These are phyloP conservation scores for Chorisops tibialis DNA, from an alignment of 2,888 invertebrate species.

Conservation along the genomic window DNA sequence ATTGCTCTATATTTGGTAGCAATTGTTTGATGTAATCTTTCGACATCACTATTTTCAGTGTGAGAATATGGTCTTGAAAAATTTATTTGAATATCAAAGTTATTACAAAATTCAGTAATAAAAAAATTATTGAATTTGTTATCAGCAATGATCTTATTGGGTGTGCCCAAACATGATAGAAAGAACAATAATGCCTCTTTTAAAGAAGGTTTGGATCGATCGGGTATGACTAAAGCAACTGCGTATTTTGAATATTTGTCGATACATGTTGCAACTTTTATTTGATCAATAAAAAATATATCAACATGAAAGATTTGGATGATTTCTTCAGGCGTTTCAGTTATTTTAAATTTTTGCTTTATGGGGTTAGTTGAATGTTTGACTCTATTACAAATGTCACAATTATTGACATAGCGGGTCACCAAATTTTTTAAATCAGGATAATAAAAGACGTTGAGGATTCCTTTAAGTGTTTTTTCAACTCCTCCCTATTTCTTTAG, in stretches of 20 bases:
- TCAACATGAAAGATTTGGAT: not conserved
- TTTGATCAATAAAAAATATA: no score
- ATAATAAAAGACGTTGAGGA: no score
- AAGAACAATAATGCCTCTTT: constrained; percentile 6
- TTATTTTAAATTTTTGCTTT: no score
- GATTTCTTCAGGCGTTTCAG: constrained; percentile 1
- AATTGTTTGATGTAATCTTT: no score
- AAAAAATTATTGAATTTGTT: constrained; percentile 8
- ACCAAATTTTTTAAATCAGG: no score
- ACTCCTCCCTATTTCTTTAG: no score
- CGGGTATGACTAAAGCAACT: not conserved
- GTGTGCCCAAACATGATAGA: constrained; percentile 4
- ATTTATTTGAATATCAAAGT: constrained; percentile 3
- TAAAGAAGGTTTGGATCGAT: not conserved
- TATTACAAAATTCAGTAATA: not conserved
- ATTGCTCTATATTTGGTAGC: no score
- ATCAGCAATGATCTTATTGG: constrained; percentile 2
- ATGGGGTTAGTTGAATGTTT: no score
- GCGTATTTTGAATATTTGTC: constrained; percentile 7
- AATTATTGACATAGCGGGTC: no score
- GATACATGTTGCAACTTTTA: constrained; percentile 6
- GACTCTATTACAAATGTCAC: no score
- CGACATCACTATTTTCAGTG: no score
- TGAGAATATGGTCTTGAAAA: constrained; percentile 5
- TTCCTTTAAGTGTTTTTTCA: no score